These are phyloP conservation scores for Gymnodraco acuticeps DNA, from an alignment of 2,797 vertebrate genomes.

Conservation along the genomic window DNA sequence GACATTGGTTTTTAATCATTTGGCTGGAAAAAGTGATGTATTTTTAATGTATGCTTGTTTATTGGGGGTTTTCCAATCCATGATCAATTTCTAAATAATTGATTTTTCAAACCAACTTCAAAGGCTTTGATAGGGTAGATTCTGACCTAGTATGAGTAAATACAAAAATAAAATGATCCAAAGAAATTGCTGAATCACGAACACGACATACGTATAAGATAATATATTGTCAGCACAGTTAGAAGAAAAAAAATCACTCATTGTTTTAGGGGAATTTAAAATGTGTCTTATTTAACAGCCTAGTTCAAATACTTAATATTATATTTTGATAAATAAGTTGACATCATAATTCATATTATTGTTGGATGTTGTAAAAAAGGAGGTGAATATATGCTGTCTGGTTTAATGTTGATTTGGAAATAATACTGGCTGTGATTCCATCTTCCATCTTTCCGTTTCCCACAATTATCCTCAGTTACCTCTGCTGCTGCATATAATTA, in stretches of 20 bases:
- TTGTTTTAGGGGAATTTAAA: neutral
- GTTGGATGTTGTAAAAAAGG: neutral
- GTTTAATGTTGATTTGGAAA: neutral
- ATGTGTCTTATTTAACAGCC: neutral
- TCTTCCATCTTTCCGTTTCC: conserved; percentile 4
- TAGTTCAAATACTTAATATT: neutral
- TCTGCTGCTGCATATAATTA: conserved; percentile 26
- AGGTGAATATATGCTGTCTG: conserved; percentile 1
- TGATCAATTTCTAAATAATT: neutral
- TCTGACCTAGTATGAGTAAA: neutral
- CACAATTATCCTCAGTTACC: conserved; percentile 13
- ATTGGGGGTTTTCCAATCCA: neutral
- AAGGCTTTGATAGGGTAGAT: neutral
- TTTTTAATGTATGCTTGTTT: neutral
- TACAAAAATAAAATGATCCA: neutral
- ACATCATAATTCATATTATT: neutral
- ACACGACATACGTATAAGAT: neutral
- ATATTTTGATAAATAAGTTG: neutral
- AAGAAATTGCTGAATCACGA: conserved; percentile 9
- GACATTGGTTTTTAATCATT: neutral
- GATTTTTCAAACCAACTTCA: neutral
- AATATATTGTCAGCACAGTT: neutral
- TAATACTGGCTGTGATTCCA: neutral
- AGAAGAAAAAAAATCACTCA: neutral
- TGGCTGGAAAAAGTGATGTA: neutral